These are phyloP conservation scores for Globodera rostochiensis DNA, from an alignment of 1,140 invertebrate species.

Conservation along the genomic window DNA sequence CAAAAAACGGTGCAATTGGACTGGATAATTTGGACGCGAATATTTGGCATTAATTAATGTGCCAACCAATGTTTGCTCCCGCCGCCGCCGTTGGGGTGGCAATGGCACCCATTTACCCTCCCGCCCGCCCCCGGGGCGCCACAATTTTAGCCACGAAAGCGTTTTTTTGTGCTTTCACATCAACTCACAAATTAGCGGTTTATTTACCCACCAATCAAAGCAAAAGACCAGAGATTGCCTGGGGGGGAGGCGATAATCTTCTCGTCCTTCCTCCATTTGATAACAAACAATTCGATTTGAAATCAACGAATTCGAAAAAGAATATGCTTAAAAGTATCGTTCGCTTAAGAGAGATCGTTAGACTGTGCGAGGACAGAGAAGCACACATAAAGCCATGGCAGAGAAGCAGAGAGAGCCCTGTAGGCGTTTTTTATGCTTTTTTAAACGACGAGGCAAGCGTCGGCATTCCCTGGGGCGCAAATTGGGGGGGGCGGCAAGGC, in stretches of 20 bases:
- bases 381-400: neutral
- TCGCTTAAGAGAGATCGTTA: neutral
- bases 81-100: neutral
- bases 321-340: neutral
- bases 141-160: neutral
- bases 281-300: neutral
- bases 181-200: neutral
- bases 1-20: neutral
- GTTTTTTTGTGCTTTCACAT: neutral
- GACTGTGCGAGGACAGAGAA: neutral
- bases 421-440: neutral
- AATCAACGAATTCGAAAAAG: too few species aligned
- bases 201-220: neutral
- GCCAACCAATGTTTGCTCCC: neutral
- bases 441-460: neutral
- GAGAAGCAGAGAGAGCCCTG: neutral
- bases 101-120: neutral
- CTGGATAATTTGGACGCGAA: neutral
- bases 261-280: too few species aligned
- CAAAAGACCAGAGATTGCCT: neutral
- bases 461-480: too few species aligned
- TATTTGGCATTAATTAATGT: slow-evolving; percentile 4
- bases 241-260: too few species aligned
- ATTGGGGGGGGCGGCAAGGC: neutral
- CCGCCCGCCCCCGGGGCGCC: too few species aligned